These are phyloP conservation scores for Cyrtodaria siliqua DNA, from an alignment of 2,888 invertebrate genomes.

Conservation along the genomic window DNA sequence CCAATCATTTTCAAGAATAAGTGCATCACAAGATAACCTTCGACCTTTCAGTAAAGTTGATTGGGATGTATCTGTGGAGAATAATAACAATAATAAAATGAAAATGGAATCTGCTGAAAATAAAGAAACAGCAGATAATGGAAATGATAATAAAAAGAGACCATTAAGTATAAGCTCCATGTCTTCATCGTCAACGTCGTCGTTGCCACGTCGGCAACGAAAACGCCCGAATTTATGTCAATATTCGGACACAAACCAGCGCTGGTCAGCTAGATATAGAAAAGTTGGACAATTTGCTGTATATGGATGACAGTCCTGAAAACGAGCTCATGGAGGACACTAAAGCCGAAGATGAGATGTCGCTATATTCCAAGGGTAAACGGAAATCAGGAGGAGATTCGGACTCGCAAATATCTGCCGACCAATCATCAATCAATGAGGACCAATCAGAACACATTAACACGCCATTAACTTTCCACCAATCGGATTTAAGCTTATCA, in stretches of 20 bases:
- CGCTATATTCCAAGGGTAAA: slow-evolving; percentile 59
- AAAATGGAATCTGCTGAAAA: slow-evolving; percentile 51
- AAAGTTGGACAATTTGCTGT: slow-evolving; percentile 67
- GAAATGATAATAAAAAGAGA: slow-evolving; percentile 84
- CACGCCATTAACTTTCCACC: slow-evolving; percentile 40
- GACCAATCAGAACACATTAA: slow-evolving; percentile 48
- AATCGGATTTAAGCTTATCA: slow-evolving; percentile 57
- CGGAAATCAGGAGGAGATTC: slow-evolving; percentile 51
- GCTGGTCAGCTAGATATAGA: slow-evolving; percentile 61
- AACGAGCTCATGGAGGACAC: slow-evolving; percentile 31
- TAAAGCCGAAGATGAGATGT: slow-evolving; percentile 62
- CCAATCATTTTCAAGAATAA: slow-evolving; percentile 27
- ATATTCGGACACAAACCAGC: slow-evolving; percentile 45
- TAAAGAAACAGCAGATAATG: slow-evolving; percentile 27
- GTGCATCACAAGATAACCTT: slow-evolving; percentile 19
- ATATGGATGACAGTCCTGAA: slow-evolving; percentile 68
- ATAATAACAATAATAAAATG: slow-evolving; percentile 32
- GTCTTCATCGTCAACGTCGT: slow-evolving; percentile 84
- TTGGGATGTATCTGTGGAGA: slow-evolving; percentile 35
- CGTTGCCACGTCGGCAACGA: slow-evolving; percentile 79
- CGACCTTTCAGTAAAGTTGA: slow-evolving; percentile 41
- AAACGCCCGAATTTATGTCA: slow-evolving; percentile 77
- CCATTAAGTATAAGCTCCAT: slow-evolving; percentile 85
- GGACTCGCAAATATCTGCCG: slow-evolving; percentile 56
- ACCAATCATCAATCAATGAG: slow-evolving; percentile 40